Evolutionary conservation across 2,113 vertebrate genomes (phyloP).

Genomic region (Notiomystis cincta): DNA sequence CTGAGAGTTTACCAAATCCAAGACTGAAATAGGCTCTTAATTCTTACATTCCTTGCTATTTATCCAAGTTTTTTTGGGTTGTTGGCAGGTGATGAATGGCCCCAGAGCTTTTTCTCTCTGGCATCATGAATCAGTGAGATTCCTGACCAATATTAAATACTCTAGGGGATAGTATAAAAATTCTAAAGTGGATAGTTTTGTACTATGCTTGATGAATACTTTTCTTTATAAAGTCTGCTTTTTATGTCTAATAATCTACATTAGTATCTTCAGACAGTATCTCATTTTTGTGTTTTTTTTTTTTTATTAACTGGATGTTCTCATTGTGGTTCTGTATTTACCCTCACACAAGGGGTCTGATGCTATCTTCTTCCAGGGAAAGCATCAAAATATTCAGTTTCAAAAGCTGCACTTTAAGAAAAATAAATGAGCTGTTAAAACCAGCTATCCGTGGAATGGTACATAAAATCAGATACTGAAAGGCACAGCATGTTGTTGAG

Average conservation of each 20-base stretch:
- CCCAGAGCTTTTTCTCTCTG: neutral
- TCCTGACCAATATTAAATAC: neutral
- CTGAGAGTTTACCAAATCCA: neutral
- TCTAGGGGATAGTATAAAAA: neutral
- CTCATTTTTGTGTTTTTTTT: neutral
- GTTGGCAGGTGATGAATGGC: neutral
- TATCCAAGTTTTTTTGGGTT: neutral
- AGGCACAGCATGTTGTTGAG: neutral
- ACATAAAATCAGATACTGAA: neutral
- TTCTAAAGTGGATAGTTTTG: neutral
- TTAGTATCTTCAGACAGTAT: neutral
- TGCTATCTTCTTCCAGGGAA: constrained; percentile 1
- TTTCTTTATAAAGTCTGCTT: neutral
- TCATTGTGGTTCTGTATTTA: neutral
- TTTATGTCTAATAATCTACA: neutral
- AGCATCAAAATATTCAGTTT: neutral
- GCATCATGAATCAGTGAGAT: neutral
- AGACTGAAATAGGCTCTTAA: neutral
- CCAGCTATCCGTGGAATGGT: neutral
- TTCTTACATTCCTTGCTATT: neutral
- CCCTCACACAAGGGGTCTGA: neutral
- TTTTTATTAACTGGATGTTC: constrained; percentile 26
- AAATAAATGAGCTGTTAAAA: constrained; percentile 36
- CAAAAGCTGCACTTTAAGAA: constrained; percentile 9
- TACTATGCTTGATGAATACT: neutral